Base-by-base conservation (phyloP, 2,797 vertebrate species). In the Ispidina lecontei region DNA sequence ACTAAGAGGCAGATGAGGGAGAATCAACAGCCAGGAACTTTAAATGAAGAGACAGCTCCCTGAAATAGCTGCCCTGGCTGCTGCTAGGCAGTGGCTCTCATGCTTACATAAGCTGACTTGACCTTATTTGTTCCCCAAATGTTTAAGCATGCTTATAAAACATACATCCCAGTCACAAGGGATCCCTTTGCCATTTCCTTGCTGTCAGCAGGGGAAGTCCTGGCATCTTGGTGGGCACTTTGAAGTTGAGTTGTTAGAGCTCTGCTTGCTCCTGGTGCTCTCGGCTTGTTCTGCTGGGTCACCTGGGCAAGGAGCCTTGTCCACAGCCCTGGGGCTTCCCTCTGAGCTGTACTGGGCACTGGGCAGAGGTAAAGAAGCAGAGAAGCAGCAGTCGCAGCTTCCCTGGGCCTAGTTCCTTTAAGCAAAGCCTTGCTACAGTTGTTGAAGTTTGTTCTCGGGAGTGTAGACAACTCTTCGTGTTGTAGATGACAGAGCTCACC, bases 51-150 rank as follows among this genome's bases (percentile, higher is more conserved):
- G 91, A 94, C 91, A 91, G 87, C 82, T 95, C 62, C 91, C 91
- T 64, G 37, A 95, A 95, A 95, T 93, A 96, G 90, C 75, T 76
- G 78, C 88, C 73, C 64, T 0, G 1, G 63, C 75, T 89, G 95
- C 94, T 96, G 85, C 10, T 0, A 93, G 91, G 91, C 94, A 84
- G 1, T 78, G 83, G 56, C 78, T 93, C 76, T 76, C 35, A 23
- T 85, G 52, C 94, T 96, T 95, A 90, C 43, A 52, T 96, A 96
- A 96, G 77, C 76, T 78, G 43, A 46, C 80, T 76, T 93, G 93
- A 94, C 95, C 94, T 95, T 93, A 71, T 65, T 94, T 95, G 92
- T 93, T 92, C 89, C 68, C 43, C 63, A 64, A 80, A 54, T 64
- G 46, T 78, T 96, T 60, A 79, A 81, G 44, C 39, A 5, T 73